Conservation (phyloP, 2,797 vertebrate genomes). For the Phrynocephalus guinanensis region DNA sequence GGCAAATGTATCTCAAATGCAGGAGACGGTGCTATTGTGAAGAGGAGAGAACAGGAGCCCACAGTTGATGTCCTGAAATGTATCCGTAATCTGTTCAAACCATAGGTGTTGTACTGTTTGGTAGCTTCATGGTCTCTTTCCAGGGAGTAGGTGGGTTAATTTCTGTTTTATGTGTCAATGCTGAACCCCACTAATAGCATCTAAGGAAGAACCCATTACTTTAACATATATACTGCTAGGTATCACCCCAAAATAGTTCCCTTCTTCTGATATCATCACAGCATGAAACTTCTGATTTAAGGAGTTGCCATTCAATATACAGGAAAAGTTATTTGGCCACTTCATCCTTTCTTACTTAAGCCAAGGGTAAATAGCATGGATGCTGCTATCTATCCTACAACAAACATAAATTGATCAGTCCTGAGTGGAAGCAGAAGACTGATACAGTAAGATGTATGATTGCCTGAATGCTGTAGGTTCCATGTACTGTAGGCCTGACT, state of each 20-base stretch:
- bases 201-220: background rate
- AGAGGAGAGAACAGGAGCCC: background rate
- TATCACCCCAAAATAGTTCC: background rate
- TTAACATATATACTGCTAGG: background rate
- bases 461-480: background rate
- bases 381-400: background rate
- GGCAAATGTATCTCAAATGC: background rate
- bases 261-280: background rate
- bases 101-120: background rate
- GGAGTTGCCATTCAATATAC: background rate
- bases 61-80: background rate
- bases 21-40: background rate
- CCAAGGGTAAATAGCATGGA: background rate
- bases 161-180: too few species aligned
- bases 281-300: background rate
- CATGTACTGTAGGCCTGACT: too few species aligned
- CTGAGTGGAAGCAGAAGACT: background rate
- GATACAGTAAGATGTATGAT: fast-evolving
- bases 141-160: too few species aligned
- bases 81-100: background rate
- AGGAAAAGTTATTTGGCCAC: background rate
- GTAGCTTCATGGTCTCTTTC: background rate
- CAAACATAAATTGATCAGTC: background rate
- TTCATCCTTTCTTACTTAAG: background rate
- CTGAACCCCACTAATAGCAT: background rate